phyloP scores from a whole-genome alignment of 2,888 invertebrate genomes.

The Agrochola lota region DNA sequence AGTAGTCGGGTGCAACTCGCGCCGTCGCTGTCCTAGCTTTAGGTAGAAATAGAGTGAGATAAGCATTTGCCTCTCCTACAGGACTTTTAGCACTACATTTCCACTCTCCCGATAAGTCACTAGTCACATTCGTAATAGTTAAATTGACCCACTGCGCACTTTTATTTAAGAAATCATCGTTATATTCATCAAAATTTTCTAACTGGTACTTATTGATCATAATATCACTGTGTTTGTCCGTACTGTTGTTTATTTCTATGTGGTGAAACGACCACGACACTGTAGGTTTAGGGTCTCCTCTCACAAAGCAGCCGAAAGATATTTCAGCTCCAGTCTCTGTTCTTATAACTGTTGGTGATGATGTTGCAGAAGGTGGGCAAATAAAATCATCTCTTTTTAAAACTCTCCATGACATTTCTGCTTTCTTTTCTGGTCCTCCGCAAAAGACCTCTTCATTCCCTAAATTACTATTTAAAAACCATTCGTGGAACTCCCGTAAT shows the following conservation, averaged over 20 bases:
- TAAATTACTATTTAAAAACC: slow-evolving; percentile 95
- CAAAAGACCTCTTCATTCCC: slow-evolving; percentile 94
- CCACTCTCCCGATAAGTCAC: slow-evolving; percentile 95
- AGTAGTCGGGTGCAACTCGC: slow-evolving; percentile 93
- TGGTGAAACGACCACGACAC: slow-evolving; percentile 95
- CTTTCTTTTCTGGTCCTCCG: slow-evolving; percentile 92
- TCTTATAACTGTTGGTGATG: slow-evolving; percentile 90
- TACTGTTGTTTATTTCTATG: slow-evolving; percentile 79
- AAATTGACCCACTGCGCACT: slow-evolving; percentile 94
- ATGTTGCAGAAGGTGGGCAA: slow-evolving; percentile 93
- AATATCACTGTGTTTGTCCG: slow-evolving; percentile 81
- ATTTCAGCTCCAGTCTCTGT: slow-evolving; percentile 95
- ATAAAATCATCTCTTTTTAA: slow-evolving; percentile 94
- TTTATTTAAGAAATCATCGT: slow-evolving; percentile 84
- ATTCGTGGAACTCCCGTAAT: slow-evolving; percentile 94
- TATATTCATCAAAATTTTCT: slow-evolving; percentile 81
- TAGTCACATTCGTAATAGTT: slow-evolving; percentile 95
- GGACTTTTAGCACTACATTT: slow-evolving; percentile 94
- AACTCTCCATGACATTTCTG: slow-evolving; percentile 93
- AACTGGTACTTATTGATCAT: slow-evolving; percentile 77
- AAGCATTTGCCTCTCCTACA: slow-evolving; percentile 91
- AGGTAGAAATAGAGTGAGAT: slow-evolving; percentile 89
- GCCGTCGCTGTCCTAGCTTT: slow-evolving; percentile 94
- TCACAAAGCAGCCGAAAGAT: slow-evolving; percentile 94
- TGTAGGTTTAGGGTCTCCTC: slow-evolving; percentile 95